Evolutionary conservation across 2,113 vertebrate species (phyloP).

Genomic region (Burhinus oedicnemus): DNA sequence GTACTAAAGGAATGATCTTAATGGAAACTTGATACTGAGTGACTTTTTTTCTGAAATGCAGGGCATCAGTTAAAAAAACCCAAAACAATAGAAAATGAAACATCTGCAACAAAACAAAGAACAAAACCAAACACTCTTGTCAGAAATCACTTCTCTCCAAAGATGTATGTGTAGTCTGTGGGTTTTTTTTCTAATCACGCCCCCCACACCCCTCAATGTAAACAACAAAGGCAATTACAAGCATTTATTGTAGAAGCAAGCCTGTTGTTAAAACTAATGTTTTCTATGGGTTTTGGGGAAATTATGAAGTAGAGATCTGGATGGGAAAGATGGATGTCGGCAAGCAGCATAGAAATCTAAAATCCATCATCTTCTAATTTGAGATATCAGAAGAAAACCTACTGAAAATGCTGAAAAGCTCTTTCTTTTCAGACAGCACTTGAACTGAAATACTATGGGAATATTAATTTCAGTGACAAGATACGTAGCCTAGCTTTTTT

Average conservation of each 20-base stretch:
- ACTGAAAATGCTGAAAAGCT: not conserved
- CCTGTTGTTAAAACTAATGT: not conserved
- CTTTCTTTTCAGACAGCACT: not conserved
- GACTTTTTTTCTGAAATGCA: not conserved
- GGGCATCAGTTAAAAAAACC: not conserved
- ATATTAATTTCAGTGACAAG: not conserved
- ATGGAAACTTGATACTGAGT: not conserved
- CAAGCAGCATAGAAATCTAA: not conserved
- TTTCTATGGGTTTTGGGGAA: not conserved
- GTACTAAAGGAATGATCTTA: not conserved
- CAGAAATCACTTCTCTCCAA: not conserved
- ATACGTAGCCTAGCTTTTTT: not conserved
- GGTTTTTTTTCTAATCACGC: rapidly evolving
- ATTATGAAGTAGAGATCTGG: not conserved
- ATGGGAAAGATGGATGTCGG: not conserved
- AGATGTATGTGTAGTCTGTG: not conserved
- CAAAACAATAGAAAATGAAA: not conserved
- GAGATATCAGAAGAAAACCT: not conserved
- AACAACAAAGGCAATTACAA: not conserved
- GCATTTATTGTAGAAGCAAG: not conserved
- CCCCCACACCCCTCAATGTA: rapidly evolving
- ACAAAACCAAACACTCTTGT: rapidly evolving
- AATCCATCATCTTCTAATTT: not conserved
- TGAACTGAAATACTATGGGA: not conserved
- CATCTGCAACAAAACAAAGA: not conserved